A percentile compares a stretch with the other conserved stretches of the same genome.
phyloP scores from a whole-genome alignment of 2,113 vertebrate species.

The Elanus axillaris region DNA sequence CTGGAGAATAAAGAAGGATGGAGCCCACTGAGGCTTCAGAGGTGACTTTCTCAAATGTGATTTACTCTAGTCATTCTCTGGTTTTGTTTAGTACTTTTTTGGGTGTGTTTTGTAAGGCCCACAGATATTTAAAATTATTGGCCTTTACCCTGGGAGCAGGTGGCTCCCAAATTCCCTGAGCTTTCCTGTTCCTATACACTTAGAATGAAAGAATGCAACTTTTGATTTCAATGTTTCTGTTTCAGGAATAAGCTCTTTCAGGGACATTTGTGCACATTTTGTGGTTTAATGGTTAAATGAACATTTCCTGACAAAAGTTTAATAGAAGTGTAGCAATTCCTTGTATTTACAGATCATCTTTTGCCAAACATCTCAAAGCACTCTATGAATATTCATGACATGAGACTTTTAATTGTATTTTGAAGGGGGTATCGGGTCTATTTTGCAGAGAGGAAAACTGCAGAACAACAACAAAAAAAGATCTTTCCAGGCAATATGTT shows the following conservation, averaged over 20 bases:
- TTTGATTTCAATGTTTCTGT: background rate
- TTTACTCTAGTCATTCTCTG: background rate
- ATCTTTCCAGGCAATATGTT: background rate
- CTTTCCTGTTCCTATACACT: background rate
- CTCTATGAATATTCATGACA: background rate
- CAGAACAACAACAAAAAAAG: background rate
- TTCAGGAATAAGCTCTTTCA: background rate
- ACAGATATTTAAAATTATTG: background rate
- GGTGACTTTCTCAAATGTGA: background rate
- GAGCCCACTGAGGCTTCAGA: background rate
- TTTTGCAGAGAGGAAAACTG: background rate
- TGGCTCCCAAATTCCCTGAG: background rate
- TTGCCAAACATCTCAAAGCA: background rate
- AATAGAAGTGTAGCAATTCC: background rate
- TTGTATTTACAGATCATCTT: background rate
- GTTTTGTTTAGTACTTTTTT: background rate
- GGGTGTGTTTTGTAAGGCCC: background rate
- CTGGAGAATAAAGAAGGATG: background rate
- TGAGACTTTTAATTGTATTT: background rate
- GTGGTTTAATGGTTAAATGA: background rate
- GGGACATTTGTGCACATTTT: background rate
- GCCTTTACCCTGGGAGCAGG: background rate
- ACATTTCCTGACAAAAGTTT: background rate
- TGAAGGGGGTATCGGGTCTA: background rate
- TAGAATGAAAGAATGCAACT: background rate